A percentile compares a stretch with the other conserved stretches of the same genome.
Evolutionary conservation across 2,797 vertebrate genomes (phyloP).

Genomic region (Hafferia zeledoni): DNA sequence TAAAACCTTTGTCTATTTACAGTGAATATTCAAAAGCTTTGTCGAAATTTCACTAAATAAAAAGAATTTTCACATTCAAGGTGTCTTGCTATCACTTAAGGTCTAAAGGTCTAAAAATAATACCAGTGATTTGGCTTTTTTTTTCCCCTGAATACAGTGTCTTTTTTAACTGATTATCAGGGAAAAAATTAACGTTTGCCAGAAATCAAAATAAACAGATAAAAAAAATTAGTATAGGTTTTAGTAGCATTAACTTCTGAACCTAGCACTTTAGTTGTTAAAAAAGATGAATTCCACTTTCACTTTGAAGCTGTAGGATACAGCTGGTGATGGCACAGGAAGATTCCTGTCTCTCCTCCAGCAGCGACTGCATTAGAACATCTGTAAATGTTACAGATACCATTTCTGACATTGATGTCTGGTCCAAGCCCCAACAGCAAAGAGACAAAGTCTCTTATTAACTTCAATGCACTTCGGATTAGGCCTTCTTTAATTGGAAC

Average conservation of each 20-base stretch:
- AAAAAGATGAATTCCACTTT: background rate
- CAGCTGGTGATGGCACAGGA: background rate
- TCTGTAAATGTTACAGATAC: background rate
- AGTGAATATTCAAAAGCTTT: background rate
- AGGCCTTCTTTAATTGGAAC: conserved; percentile 34
- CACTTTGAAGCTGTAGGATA: background rate
- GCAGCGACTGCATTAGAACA: background rate
- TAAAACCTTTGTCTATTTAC: background rate
- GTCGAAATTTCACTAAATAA: background rate
- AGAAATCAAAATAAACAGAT: background rate
- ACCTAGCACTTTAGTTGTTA: background rate
- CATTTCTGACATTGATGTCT: background rate
- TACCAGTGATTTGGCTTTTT: background rate
- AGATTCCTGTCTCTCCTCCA: background rate
- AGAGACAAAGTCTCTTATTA: background rate
- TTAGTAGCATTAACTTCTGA: background rate
- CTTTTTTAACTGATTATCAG: background rate
- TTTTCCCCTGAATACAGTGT: background rate
- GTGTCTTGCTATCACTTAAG: background rate
- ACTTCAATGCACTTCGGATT: background rate
- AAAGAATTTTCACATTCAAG: background rate
- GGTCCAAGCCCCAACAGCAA: background rate
- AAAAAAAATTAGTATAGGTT: background rate
- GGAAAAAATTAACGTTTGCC: background rate
- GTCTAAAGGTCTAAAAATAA: background rate